A percentile compares a stretch with the other conserved stretches of the same genome.
Evolutionary conservation across 2,113 vertebrate genomes (phyloP).

Genomic region (Pseudopodoces humilis): DNA sequence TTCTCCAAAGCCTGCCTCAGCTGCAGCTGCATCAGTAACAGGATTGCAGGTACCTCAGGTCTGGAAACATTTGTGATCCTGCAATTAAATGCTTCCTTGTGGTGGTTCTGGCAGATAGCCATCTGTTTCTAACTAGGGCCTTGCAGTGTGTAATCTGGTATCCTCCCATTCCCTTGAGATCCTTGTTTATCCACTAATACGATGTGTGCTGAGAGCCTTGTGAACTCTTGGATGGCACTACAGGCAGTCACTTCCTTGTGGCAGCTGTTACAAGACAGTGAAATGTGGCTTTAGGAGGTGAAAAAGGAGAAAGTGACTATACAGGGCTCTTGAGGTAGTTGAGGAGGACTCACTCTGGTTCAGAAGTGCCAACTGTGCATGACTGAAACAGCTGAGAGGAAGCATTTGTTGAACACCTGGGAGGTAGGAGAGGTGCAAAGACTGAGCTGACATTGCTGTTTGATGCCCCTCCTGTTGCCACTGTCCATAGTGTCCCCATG

Average conservation of each 20-base stretch:
- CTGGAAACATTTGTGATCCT: not conserved
- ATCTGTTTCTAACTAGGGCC: conserved; percentile 14
- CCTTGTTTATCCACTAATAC: conserved; percentile 32
- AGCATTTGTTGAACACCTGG: not conserved
- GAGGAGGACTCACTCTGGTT: not conserved
- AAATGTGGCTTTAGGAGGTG: not conserved
- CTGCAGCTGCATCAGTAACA: not conserved
- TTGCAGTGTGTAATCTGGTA: conserved; percentile 22
- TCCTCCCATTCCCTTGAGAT: conserved; percentile 20
- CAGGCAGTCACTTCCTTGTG: not conserved
- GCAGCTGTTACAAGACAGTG: not conserved
- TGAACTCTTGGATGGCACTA: not conserved
- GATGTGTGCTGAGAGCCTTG: not conserved
- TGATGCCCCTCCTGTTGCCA: not conserved
- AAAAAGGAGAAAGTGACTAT: not conserved
- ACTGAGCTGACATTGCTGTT: not conserved
- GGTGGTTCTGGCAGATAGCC: not conserved
- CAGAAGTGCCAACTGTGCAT: accelerated
- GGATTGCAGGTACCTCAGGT: not conserved
- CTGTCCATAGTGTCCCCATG: not conserved
- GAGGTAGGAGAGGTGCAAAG: not conserved
- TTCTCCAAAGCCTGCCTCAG: not conserved
- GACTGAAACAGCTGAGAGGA: not conserved
- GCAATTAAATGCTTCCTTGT: not conserved
- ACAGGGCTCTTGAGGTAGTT: not conserved